Evolutionary conservation across 2,888 invertebrate genomes (phyloP), one percentile per base, ranked within the genome.

Genomic region (Chrysina gloriosa): DNA sequence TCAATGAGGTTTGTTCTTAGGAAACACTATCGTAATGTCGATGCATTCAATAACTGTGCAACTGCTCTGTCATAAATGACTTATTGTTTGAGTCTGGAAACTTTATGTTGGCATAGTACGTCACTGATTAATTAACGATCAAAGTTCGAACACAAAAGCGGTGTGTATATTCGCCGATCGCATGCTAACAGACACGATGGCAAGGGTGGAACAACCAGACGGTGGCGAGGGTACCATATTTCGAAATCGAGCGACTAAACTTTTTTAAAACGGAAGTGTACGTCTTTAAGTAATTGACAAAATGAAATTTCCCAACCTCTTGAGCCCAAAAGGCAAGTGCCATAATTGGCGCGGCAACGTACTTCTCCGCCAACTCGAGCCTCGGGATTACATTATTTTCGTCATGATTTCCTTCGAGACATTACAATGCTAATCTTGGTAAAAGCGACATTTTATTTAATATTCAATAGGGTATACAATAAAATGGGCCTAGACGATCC

Each of bases 91-190:
- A 65, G 65, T 65, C 65, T 50, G 52, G 65, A 21, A 65, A 65
- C 39, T 58, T 66, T 58, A 58, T 36, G 66, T 61, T 61, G 47
- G 66, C 47, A 48, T 23, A 66, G 48, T 45, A 29, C 45, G 54
- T 47, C 48, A 34, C 47, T 66, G 66, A 66, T 66, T 66, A 66
- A 66, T 66, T 66, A 66, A 66, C 58, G 66, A 58, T 58, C 48
- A 66, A 66, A 66, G 66, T 66, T 65, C 56, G 36, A 66, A 66
- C 47, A 47, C 66, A 58, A 58, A 61, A 31, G 16, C 16, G 11
- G 29, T 31, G 16, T 52, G 27, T 50, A 50, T 36, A 31, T 64
- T 34, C 64, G 50, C 11, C 52, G 52, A 54, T 42, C 45, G 63
- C 63, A 63, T 63, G 63, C 23, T 21, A 63, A n/a, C n/a, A n/a